Evolutionary conservation across 2,797 vertebrate species (phyloP).

Genomic region (Bovichtus diacanthus): DNA sequence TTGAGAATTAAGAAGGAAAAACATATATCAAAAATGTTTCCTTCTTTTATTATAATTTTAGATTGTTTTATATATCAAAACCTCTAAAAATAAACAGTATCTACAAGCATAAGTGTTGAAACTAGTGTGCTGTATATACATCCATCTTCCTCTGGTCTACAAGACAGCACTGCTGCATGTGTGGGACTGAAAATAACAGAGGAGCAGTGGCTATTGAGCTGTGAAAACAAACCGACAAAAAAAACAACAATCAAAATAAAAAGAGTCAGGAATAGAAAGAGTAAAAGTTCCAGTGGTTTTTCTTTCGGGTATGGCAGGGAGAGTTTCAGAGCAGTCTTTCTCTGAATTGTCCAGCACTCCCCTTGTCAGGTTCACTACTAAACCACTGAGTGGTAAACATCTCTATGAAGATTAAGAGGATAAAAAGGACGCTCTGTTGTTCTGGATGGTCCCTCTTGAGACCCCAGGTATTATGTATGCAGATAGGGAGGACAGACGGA

Average conservation of each 20-base stretch:
- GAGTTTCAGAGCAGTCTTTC: slow-evolving; percentile 49
- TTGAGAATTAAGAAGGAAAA: slow-evolving; percentile 33
- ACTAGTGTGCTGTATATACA: slow-evolving; percentile 49
- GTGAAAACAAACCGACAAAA: slow-evolving; percentile 47
- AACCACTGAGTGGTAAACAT: slow-evolving; percentile 55
- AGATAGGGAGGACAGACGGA: slow-evolving; percentile 34
- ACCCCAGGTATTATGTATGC: slow-evolving; percentile 49
- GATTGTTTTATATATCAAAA: slow-evolving; percentile 77
- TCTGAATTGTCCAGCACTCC: slow-evolving; percentile 54
- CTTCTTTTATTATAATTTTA: slow-evolving; percentile 75
- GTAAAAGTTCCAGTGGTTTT: slow-evolving; percentile 29
- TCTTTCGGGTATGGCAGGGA: slow-evolving; percentile 39
- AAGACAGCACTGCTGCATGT: slow-evolving; percentile 69
- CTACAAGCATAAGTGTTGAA: slow-evolving; percentile 57
- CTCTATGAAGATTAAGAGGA: slow-evolving; percentile 54
- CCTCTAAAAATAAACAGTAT: slow-evolving; percentile 63
- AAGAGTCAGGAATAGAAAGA: slow-evolving; percentile 44
- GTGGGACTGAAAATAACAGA: slow-evolving; percentile 48
- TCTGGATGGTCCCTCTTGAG: slow-evolving; percentile 44
- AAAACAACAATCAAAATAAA: slow-evolving; percentile 15
- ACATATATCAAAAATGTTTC: slow-evolving; percentile 65
- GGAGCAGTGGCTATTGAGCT: slow-evolving; percentile 53
- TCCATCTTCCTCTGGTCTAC: slow-evolving; percentile 50
- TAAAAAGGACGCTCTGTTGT: slow-evolving; percentile 43
- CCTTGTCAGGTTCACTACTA: slow-evolving; percentile 39